Conservation (phyloP, 1,140 invertebrate genomes). For the Drosophila bocki region DNA sequence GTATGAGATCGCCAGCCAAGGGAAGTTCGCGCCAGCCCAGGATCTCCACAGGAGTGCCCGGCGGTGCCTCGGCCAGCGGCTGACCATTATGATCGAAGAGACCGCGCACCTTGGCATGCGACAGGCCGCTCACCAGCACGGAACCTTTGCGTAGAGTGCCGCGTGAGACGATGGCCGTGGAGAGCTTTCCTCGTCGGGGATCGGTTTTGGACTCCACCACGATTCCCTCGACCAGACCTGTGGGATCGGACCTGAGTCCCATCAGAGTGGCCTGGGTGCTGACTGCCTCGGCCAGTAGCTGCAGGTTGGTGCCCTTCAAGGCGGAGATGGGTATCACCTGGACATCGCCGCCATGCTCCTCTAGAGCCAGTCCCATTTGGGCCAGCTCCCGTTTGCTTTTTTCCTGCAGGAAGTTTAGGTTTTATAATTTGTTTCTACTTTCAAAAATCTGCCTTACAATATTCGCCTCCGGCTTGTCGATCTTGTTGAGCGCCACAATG, state of each 20-base stretch:
- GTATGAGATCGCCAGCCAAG: constrained; percentile 92
- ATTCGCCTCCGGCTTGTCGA: constrained; percentile 96
- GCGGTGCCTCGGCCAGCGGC: constrained; percentile 89
- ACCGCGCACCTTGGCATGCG: constrained; percentile 94
- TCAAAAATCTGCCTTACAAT: constrained; percentile 86
- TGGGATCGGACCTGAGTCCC: constrained; percentile 92
- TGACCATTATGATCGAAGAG: constrained; percentile 93
- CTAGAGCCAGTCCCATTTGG: constrained; percentile 92
- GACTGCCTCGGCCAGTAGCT: constrained; percentile 93
- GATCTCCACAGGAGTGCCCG: constrained; percentile 93
- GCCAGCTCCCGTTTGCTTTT: constrained; percentile 91
- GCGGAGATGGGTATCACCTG: constrained; percentile 97
- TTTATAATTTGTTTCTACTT: neutral
- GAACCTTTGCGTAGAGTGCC: constrained; percentile 94
- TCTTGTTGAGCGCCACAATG: constrained; percentile 99
- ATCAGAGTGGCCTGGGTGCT: constrained; percentile 94
- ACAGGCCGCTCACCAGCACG: constrained; percentile 92
- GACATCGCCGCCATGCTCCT: constrained; percentile 96
- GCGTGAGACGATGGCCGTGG: constrained; percentile 94
- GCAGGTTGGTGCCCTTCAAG: constrained; percentile 92
- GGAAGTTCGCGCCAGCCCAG: constrained; percentile 96
- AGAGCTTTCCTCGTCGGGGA: constrained; percentile 90
- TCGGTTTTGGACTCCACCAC: constrained; percentile 95
- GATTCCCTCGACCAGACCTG: constrained; percentile 94
- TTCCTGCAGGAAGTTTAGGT: constrained; percentile 86